Base-by-base conservation (phyloP, 2,888 invertebrate genomes). In the Yponomeuta malinellus region DNA sequence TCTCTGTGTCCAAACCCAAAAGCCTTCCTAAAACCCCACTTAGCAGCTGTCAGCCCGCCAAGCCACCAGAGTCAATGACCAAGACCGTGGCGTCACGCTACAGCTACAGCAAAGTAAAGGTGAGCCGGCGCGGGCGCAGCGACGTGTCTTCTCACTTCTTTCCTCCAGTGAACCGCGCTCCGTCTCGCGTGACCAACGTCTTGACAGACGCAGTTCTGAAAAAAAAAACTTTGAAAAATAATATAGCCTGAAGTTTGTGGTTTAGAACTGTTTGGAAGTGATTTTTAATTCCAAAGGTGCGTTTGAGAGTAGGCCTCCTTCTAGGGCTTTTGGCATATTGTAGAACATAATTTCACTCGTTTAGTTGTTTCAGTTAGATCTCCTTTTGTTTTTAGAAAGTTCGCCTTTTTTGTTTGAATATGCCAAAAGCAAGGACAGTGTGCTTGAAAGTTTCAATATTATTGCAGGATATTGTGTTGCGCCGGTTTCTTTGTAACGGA, bases 41-140 rank as follows among this genome's bases (percentile, higher is more conserved):
- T 59, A 12, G 4, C 52, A 59, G 52, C 52, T 59, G 52, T 9
- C 52, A 59, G 1, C 43, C 5, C 67, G 43, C 67, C 67, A 59
- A 59, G 33, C 65, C 37, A 67, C 65, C 71, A 81, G 8, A 86
- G 80, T 81, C 70, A 70, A 70, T 65, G 70, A 86, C 83, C 87
- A 90, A 89, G 77, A 79, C 71, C 67, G 52, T 68, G 77, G 59
- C 72, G 75, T 77, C 81, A 73, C 64, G 71, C 76, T 82, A 82
- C 70, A 82, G 71, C 76, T 82, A 82, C 70, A 82, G 73, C 76
- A 74, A 85, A 84, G 88, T 86, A 90, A 90, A 90, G 90, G 90
- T 90, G 87, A 89, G 87, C 80, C 81, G 81, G 87, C 88, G 85
- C 89, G 84, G 84, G 89, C 89, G 89, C 89, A 80, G 86, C 89